A percentile compares a stretch with the other conserved stretches of the same genome.
Conservation (phyloP, 2,113 vertebrate species). For the Limnothrissa miodon region DNA sequence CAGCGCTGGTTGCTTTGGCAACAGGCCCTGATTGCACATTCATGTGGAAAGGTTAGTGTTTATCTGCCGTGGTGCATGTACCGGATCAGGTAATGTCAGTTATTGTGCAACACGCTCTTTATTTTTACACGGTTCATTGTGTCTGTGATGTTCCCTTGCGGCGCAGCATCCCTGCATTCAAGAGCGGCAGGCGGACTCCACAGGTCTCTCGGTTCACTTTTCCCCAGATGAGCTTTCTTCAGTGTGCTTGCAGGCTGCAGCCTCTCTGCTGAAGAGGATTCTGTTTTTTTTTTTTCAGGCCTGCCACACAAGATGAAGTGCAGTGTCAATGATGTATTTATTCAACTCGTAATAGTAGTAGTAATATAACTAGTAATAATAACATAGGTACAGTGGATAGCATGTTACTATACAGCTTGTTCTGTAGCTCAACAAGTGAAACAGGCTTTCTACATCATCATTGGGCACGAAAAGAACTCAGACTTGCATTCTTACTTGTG, state of each 20-base stretch:
- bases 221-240: neutral
- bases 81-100: neutral
- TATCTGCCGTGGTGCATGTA: neutral
- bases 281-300: neutral
- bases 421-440: neutral
- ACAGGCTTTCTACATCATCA: neutral
- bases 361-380: neutral
- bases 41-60: slow-evolving; percentile 1
- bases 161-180: neutral
- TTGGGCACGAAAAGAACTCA: neutral
- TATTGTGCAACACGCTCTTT: neutral
- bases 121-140: neutral
- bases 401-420: neutral
- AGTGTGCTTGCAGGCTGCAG: neutral
- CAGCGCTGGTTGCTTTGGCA: slow-evolving; percentile 57
- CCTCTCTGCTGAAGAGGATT: neutral
- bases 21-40: slow-evolving; percentile 41
- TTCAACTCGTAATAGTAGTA: neutral
- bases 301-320: neutral
- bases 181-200: neutral
- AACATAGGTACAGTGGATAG: neutral
- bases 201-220: neutral
- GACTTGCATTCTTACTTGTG: too few relatives aligned
- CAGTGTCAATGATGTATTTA: neutral
- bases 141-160: neutral